Conservation (phyloP, 2,888 invertebrate species). For the Rhagonycha lutea region DNA sequence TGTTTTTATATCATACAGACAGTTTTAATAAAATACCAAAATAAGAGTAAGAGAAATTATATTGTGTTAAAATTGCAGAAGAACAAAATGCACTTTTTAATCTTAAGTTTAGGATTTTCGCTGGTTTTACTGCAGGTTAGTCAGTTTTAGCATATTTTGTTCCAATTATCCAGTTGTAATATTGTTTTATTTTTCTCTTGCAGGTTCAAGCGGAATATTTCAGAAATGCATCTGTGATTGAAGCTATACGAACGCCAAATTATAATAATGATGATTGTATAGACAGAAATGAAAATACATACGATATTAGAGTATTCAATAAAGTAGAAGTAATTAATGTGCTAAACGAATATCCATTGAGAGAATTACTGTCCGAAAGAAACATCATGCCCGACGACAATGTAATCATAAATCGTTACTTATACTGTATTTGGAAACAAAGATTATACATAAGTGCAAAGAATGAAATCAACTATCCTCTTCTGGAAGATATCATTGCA, state of each 20-base stretch:
- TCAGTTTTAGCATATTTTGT: not conserved
- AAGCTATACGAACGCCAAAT: not conserved
- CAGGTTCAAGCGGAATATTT: not conserved
- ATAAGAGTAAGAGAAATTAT: not conserved
- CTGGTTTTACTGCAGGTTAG: not conserved
- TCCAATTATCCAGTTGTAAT: not conserved
- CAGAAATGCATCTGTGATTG: not conserved
- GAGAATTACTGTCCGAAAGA: not conserved
- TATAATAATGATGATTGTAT: not conserved
- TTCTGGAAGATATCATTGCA: not conserved
- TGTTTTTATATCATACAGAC: not conserved
- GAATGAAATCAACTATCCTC: not conserved
- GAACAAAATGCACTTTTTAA: not conserved
- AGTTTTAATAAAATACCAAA: not conserved
- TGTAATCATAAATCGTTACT: not conserved
- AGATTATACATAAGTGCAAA: not conserved
- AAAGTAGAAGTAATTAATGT: not conserved
- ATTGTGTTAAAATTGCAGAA: not conserved
- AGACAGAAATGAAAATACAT: not conserved
- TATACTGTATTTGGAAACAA: not conserved
- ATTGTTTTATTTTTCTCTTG: not conserved
- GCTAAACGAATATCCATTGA: not conserved
- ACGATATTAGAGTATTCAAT: not conserved
- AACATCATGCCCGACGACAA: not conserved
- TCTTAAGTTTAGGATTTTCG: not conserved